Evolutionary conservation across 2,888 invertebrate species (phyloP).

Genomic region (Drosophila mayaguana): DNA sequence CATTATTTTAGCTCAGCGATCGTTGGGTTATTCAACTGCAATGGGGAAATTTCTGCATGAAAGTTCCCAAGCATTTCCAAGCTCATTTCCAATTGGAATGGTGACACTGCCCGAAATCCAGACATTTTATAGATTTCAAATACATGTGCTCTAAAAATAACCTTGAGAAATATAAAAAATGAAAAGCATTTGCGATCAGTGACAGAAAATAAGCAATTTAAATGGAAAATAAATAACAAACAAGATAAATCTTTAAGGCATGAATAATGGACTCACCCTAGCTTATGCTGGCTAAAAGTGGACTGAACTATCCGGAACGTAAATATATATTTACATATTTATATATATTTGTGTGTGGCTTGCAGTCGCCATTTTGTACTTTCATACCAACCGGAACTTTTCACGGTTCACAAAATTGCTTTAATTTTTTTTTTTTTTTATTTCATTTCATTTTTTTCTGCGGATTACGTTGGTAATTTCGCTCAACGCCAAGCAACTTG

Average conservation of each 20-base stretch:
- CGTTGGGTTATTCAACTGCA: neutral
- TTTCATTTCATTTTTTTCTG: conserved; percentile 4
- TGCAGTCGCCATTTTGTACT: conserved; percentile 6
- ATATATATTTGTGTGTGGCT: neutral
- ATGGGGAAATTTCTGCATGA: neutral
- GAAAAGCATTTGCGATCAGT: neutral
- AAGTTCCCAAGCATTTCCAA: neutral
- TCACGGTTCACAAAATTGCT: conserved; percentile 44
- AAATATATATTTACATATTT: neutral
- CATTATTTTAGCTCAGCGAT: neutral
- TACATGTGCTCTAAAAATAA: neutral
- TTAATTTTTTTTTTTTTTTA: neutral
- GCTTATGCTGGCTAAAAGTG: neutral
- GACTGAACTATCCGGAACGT: neutral
- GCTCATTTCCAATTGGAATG: neutral
- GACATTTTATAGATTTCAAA: neutral
- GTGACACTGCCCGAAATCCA: neutral
- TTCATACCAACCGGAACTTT: conserved; percentile 38
- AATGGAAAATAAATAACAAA: neutral
- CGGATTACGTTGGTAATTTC: conserved; percentile 53
- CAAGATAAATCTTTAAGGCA: neutral
- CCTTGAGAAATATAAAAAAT: neutral
- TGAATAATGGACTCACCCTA: neutral
- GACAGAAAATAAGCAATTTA: too few species aligned
- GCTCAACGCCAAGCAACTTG: conserved; percentile 27